phyloP scores from a whole-genome alignment of 2,113 vertebrate genomes.

The Stigmatopora argus region DNA sequence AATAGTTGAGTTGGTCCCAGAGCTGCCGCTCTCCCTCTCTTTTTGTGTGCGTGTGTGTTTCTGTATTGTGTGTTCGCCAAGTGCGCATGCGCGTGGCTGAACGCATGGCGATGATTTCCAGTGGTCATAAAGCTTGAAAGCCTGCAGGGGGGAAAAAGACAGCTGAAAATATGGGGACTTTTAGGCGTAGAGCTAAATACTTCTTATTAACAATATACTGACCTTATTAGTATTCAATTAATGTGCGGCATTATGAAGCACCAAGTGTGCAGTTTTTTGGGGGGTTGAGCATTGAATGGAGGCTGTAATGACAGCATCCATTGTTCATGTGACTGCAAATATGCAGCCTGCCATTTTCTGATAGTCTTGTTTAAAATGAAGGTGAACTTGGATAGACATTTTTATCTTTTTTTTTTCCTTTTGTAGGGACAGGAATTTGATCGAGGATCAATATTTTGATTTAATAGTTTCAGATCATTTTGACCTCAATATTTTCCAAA shows the following conservation, averaged over 20 bases:
- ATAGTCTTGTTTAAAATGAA: neutral
- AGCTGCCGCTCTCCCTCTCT: neutral
- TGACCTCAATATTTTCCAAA: neutral
- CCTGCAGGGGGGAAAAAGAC: neutral
- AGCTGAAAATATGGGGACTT: neutral
- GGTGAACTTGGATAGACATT: neutral
- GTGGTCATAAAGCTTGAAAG: slow-evolving; percentile 10
- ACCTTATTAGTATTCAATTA: neutral
- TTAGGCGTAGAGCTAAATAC: neutral
- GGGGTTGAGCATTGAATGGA: neutral
- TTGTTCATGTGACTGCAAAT: slow-evolving; percentile 8
- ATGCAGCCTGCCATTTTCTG: slow-evolving; percentile 10
- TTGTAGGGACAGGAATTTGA: too few relatives aligned
- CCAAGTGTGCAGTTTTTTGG: neutral
- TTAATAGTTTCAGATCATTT: neutral
- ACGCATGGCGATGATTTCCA: slow-evolving; percentile 32
- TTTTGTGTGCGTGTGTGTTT: slow-evolving; percentile 1
- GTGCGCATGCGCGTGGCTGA: slow-evolving; percentile 21
- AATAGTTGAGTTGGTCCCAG: slow-evolving; percentile 29
- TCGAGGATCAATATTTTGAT: neutral
- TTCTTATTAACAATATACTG: neutral
- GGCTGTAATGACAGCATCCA: slow-evolving; percentile 7
- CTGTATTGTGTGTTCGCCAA: neutral
- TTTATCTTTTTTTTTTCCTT: neutral
- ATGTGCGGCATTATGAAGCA: neutral